Evolutionary conservation across 2,888 invertebrate species (phyloP).

Genomic region (Crioceris asparagi): DNA sequence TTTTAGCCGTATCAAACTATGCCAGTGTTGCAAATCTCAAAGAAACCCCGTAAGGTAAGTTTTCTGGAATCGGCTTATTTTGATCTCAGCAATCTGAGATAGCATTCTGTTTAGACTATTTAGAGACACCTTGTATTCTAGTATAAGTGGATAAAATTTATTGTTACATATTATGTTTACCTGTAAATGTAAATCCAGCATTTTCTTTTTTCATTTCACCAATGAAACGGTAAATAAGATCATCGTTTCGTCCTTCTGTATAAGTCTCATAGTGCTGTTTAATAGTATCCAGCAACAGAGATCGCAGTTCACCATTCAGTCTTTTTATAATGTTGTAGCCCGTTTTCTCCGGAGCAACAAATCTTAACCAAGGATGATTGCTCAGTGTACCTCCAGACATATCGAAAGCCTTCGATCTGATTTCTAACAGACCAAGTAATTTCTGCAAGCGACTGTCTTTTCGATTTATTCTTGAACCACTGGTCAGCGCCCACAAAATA

Average conservation of each 20-base stretch:
- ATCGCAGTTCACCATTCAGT: constrained; percentile 45
- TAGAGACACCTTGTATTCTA: no score
- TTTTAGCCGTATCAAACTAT: no score
- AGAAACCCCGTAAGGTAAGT: no score
- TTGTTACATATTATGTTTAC: constrained; percentile 31
- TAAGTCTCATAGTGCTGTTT: constrained; percentile 43
- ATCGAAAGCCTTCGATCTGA: constrained; percentile 43
- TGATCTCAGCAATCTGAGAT: no score
- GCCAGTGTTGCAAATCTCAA: no score
- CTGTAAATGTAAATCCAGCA: constrained; percentile 35
- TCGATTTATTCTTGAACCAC: constrained; percentile 39
- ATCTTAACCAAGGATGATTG: constrained; percentile 52
- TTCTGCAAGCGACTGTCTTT: constrained; percentile 36
- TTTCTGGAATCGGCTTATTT: no score
- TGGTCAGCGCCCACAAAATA: constrained; percentile 52
- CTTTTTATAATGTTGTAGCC: constrained; percentile 49
- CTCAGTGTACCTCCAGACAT: constrained; percentile 39
- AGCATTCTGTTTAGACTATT: constrained; percentile 6
- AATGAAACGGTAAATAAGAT: constrained; percentile 54
- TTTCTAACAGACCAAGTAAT: constrained; percentile 40
- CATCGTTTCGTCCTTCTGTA: constrained; percentile 38
- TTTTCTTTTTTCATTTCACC: constrained; percentile 44
- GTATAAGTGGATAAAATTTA: no score
- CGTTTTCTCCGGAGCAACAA: constrained; percentile 47
- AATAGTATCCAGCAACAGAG: constrained; percentile 47